Conservation (phyloP, 2,113 vertebrate genomes). For the Gavialis gangeticus region DNA sequence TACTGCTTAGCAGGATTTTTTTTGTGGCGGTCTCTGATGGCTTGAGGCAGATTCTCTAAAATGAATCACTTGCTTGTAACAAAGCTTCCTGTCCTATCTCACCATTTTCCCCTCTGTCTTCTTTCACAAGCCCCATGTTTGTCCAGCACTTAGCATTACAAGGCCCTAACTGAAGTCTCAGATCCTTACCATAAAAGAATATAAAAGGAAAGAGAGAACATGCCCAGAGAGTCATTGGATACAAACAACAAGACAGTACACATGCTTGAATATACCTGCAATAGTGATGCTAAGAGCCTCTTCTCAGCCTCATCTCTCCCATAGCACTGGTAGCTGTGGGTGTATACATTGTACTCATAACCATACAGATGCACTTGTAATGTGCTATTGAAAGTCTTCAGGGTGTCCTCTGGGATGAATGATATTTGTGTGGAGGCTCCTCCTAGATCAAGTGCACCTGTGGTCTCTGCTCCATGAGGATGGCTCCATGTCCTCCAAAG, state of each 20-base stretch:
- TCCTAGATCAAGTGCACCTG: slow-evolving; percentile 93
- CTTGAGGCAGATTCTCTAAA: no score
- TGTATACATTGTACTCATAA: slow-evolving; percentile 90
- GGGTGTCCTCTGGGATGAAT: slow-evolving; percentile 75
- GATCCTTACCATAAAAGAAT: not conserved
- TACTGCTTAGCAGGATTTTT: not conserved
- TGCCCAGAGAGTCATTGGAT: not conserved
- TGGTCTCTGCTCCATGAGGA: slow-evolving; percentile 83
- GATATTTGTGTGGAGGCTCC: slow-evolving; percentile 97
- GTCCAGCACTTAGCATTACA: not conserved
- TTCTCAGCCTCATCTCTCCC: slow-evolving; percentile 93
- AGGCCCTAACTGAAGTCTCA: not conserved
- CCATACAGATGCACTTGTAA: slow-evolving; percentile 88
- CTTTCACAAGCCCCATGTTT: not conserved
- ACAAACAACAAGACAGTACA: not conserved
- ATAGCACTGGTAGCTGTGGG: slow-evolving; percentile 94
- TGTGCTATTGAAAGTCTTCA: slow-evolving; percentile 59
- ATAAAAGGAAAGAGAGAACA: not conserved
- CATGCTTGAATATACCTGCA: slow-evolving; percentile 78
- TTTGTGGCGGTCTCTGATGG: not conserved
- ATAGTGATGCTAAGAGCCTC: slow-evolving; percentile 81
- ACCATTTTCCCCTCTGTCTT: not conserved
- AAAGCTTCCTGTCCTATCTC: not conserved
- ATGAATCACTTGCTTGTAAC: no score
- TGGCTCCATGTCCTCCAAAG: slow-evolving; percentile 87